Percentiles rank a stretch among this genome's conserved stretches.
Conservation (phyloP, 92 coral and sea anemone species). For the Zoanthus sociatus region DNA sequence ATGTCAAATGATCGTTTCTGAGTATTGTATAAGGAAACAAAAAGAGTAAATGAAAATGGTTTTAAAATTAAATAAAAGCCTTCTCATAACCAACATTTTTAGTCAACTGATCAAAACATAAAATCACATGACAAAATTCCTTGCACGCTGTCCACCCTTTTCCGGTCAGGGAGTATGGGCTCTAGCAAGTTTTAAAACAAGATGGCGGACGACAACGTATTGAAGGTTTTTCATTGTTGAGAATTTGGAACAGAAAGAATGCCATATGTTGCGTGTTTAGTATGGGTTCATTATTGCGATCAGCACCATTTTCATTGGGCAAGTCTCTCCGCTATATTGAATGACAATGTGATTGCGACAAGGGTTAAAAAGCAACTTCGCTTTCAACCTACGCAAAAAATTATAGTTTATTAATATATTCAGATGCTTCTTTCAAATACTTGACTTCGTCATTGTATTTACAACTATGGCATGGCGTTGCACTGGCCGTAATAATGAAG, state of each 20-base stretch:
- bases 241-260: constrained; percentile 8
- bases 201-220: constrained; percentile 23
- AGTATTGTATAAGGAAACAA: no score
- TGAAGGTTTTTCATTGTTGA: neutral
- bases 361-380: constrained; percentile 19
- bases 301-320: neutral
- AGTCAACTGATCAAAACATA: no score
- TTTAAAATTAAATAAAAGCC: no score
- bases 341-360: neutral
- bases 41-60: no score
- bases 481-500: constrained; percentile 90
- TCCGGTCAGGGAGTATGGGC: constrained; percentile 14
- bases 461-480: constrained; percentile 88
- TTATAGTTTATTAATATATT: constrained; percentile 13
- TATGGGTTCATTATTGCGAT: neutral
- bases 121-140: neutral
- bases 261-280: neutral
- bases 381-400: neutral
- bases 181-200: constrained; percentile 20
- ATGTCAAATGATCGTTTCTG: no score
- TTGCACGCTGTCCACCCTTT: neutral
- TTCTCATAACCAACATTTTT: no score
- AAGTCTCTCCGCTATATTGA: neutral
- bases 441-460: neutral
- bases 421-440: constrained; percentile 26